A percentile compares a stretch with the other conserved stretches of the same genome.
Conservation (phyloP, 2,113 vertebrate genomes). For the Sminthopsis crassicaudata region DNA sequence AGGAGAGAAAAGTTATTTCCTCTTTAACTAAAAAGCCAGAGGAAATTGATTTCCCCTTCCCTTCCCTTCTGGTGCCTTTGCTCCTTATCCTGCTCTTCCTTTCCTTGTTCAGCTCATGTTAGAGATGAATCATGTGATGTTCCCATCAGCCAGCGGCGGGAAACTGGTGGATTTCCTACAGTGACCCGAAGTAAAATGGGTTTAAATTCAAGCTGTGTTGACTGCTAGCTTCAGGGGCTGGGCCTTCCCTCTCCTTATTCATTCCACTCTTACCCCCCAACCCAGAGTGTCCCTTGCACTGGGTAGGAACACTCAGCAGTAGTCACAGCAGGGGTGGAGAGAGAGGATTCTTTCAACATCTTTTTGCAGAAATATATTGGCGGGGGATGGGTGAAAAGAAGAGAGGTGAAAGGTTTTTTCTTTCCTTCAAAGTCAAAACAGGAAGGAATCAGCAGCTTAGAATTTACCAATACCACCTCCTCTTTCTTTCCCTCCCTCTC, state of each 20-base stretch:
- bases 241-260: neutral
- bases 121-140: slow-evolving; percentile 9
- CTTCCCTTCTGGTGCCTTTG: neutral
- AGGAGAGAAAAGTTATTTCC: slow-evolving; percentile 1
- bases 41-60: neutral
- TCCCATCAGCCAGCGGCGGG: slow-evolving; percentile 9
- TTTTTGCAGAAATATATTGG: slow-evolving; percentile 43
- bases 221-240: neutral
- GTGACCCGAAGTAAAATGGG: neutral
- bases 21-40: neutral
- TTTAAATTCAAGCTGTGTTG: slow-evolving; percentile 12
- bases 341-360: slow-evolving; percentile 51
- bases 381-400: slow-evolving; percentile 38
- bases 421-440: slow-evolving; percentile 60
- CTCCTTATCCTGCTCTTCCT: neutral
- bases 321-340: neutral
- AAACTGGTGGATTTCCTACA: neutral
- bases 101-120: neutral
- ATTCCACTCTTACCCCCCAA: neutral
- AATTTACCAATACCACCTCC: slow-evolving; percentile 69
- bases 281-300: neutral
- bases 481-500: slow-evolving; percentile 50
- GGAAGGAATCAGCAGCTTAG: slow-evolving; percentile 70
- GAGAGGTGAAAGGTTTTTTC: slow-evolving; percentile 56
- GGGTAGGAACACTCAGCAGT: neutral